A percentile compares a stretch with the other conserved stretches of the same genome.
Evolutionary conservation across 2,888 invertebrate species (phyloP).

Genomic region (Callosobruchus maculatus): DNA sequence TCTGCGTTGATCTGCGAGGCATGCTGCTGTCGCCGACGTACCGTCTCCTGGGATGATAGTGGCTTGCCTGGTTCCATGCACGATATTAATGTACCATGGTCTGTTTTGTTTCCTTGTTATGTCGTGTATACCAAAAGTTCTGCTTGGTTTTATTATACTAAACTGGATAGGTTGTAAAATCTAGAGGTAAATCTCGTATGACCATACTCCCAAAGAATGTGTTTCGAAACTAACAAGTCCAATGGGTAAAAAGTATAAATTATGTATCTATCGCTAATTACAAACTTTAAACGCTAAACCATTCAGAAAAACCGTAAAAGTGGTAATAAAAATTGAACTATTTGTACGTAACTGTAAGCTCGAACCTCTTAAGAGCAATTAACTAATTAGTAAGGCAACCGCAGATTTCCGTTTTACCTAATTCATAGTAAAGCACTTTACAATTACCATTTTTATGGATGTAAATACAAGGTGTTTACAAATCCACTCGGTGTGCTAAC

Average conservation of each 20-base stretch:
- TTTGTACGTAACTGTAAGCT: not conserved
- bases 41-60: no score
- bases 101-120: no score
- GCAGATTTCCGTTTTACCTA: not conserved
- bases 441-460: not conserved
- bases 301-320: not conserved
- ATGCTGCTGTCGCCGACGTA: no score
- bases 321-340: not conserved
- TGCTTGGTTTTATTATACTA: no score
- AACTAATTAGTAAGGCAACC: not conserved
- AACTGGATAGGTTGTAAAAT: constrained; percentile 21
- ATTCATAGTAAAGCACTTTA: not conserved
- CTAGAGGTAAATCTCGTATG: constrained; percentile 29
- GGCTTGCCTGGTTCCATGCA: no score
- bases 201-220: constrained; percentile 13
- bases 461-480: not conserved
- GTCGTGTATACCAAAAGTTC: no score
- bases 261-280: not conserved
- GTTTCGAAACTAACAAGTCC: not conserved
- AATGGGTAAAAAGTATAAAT: not conserved
- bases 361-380: not conserved
- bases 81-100: no score
- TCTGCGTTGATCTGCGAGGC: no score
- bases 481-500: not conserved
- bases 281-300: not conserved